Evolutionary conservation across 2,113 vertebrate species (phyloP), one percentile per base, ranked within the genome.

Genomic region (Albula glossodonta): DNA sequence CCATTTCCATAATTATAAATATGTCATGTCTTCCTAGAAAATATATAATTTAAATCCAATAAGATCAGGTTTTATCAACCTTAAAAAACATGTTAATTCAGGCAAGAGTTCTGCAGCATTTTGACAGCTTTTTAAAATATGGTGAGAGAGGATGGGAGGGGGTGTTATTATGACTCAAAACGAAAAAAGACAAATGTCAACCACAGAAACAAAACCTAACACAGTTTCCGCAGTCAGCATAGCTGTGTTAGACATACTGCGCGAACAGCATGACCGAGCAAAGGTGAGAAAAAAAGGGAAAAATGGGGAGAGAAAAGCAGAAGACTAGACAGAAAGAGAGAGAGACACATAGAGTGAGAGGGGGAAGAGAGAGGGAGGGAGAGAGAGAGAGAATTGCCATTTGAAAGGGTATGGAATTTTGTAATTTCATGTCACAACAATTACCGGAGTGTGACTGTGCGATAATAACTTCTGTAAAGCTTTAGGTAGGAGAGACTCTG

Each of bases 401-500:
- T 49, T 79, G 56, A 66, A 25, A 8, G 56, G 25, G 41, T 83
- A 5, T 74, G 52, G 52, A 8, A 52, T 52, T 74, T 84, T 60
- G 77, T 79, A 85, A 85, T 85, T 85, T 57, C 52, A 1, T 50
- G 77, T 85, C 84, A 85, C 31, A 50, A 60, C 51, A 85, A 50
- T 57, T 57, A 85, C 83, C 51, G 83, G 53, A 31, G 51, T 78
- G 74, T 85, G 84, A 79, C 74, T 19, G 9, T 15, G 77, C 8
- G 51, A 48, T 79, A 53, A 85, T 13, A 15, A 15, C 2, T 5
- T 41, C 52, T 57, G 83, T 8, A 50, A 11, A 12, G 22, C 19
- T 49, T 22, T 31, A 63, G 63, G 17, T 5, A 13, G 5, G 15
- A 70, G 8, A 12, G 51, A 49, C 66, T 78, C 48, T 52, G 79